These are phyloP conservation scores for Epinephelus malabaricus DNA, from an alignment of 2,797 vertebrate genomes.

Conservation along the genomic window DNA sequence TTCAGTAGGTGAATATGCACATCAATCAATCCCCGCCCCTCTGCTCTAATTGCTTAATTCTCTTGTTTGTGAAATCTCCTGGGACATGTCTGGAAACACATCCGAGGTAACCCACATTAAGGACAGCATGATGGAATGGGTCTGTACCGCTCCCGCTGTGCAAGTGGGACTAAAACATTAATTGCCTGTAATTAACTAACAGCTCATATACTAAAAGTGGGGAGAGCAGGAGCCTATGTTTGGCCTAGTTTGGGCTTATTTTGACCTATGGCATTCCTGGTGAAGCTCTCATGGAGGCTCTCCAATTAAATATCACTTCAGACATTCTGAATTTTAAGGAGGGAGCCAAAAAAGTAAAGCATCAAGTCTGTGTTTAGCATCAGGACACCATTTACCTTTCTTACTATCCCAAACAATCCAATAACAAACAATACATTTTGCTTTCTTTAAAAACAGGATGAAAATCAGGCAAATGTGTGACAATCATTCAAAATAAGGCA, in stretches of 20 bases:
- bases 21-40: constrained; percentile 75
- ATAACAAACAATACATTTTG: neutral
- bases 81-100: constrained; percentile 55
- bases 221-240: neutral
- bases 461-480: neutral
- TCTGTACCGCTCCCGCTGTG: constrained; percentile 38
- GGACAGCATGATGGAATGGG: constrained; percentile 59
- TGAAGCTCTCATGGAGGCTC: neutral
- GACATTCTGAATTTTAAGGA: neutral
- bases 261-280: neutral
- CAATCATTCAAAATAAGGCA: neutral
- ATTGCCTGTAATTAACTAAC: constrained; percentile 46
- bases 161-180: constrained; percentile 39
- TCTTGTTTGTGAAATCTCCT: constrained; percentile 68
- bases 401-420: neutral
- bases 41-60: constrained; percentile 75
- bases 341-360: neutral
- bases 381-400: neutral
- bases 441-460: neutral
- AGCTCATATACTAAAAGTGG: neutral
- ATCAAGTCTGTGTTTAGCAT: neutral
- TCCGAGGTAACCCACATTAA: constrained; percentile 50
- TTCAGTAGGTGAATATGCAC: constrained; percentile 64
- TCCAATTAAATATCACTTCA: neutral
- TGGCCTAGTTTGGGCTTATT: constrained; percentile 1